A percentile compares a stretch with the other conserved stretches of the same genome.
phyloP scores from a whole-genome alignment of 1,140 invertebrate genomes.

The Drosophila hydei region DNA sequence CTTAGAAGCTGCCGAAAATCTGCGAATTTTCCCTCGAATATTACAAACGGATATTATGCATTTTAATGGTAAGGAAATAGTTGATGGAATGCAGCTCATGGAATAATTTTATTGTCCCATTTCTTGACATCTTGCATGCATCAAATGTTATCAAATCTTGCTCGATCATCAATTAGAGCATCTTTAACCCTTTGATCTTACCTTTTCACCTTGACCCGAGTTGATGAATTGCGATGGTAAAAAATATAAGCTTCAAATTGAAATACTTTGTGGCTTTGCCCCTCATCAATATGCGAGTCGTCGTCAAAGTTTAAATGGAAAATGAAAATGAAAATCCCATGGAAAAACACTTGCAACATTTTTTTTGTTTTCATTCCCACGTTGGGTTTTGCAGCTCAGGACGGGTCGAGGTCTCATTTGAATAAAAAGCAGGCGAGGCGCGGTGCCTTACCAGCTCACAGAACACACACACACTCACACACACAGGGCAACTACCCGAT shows the following conservation, averaged over 20 bases:
- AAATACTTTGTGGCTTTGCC: slow-evolving; percentile 6
- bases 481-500: slow-evolving; percentile 6
- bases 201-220: not conserved
- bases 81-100: too few species aligned
- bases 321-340: slow-evolving; percentile 7
- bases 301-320: slow-evolving; percentile 2
- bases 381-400: slow-evolving; percentile 50
- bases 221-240: not conserved
- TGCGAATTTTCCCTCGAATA: too few species aligned
- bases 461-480: not conserved
- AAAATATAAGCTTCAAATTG: not conserved
- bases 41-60: too few species aligned
- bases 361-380: slow-evolving; percentile 62
- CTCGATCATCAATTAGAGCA: not conserved
- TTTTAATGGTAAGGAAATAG: too few species aligned
- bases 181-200: slow-evolving; percentile 1
- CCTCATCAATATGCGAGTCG: slow-evolving; percentile 15
- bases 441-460: slow-evolving; percentile 45
- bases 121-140: not conserved
- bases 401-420: slow-evolving; percentile 52
- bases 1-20: too few species aligned
- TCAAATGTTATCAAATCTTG: not conserved
- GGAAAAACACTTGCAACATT: slow-evolving; percentile 57
- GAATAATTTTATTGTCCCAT: too few species aligned
- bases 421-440: slow-evolving; percentile 55